These are phyloP conservation scores for Octodonta nipae DNA, from an alignment of 2,888 invertebrate species.

Conservation along the genomic window DNA sequence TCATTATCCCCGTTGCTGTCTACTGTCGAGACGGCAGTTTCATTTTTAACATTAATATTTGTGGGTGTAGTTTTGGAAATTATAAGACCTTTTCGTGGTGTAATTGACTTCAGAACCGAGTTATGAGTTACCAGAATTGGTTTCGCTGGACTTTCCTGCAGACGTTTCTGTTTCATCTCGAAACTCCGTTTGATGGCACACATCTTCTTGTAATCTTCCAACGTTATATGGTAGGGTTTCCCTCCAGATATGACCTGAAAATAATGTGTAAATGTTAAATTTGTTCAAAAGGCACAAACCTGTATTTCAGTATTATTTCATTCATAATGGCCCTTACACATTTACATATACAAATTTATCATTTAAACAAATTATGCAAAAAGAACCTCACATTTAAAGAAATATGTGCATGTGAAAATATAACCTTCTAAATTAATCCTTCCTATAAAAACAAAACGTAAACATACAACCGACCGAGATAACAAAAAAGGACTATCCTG, in stretches of 20 bases:
- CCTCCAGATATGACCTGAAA: conserved; percentile 63
- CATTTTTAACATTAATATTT: conserved; percentile 8
- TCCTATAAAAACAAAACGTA: too few relatives aligned
- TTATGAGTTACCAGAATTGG: conserved; percentile 16
- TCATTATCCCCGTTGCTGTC: conserved; percentile 18
- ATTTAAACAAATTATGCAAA: too few relatives aligned
- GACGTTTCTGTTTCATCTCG: conserved; percentile 37
- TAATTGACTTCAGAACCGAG: conserved; percentile 24
- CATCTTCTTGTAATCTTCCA: conserved; percentile 70
- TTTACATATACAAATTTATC: too few relatives aligned
- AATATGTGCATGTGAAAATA: too few relatives aligned
- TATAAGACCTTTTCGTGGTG: conserved; percentile 24
- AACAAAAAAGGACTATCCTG: too few relatives aligned
- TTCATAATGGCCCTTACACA: too few relatives aligned
- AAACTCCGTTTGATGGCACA: conserved; percentile 54
- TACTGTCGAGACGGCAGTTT: conserved; percentile 5
- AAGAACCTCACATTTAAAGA: neutral
- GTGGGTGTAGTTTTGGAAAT: conserved; percentile 24
- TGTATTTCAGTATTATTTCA: too few relatives aligned
- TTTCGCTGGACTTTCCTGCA: conserved; percentile 38
- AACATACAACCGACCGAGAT: too few relatives aligned
- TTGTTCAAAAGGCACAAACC: too few relatives aligned
- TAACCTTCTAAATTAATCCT: too few relatives aligned
- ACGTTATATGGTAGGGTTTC: conserved; percentile 65
- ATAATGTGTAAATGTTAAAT: too few relatives aligned